Base-by-base conservation (phyloP, 2,113 vertebrate genomes). In the Sciurus niger region DNA sequence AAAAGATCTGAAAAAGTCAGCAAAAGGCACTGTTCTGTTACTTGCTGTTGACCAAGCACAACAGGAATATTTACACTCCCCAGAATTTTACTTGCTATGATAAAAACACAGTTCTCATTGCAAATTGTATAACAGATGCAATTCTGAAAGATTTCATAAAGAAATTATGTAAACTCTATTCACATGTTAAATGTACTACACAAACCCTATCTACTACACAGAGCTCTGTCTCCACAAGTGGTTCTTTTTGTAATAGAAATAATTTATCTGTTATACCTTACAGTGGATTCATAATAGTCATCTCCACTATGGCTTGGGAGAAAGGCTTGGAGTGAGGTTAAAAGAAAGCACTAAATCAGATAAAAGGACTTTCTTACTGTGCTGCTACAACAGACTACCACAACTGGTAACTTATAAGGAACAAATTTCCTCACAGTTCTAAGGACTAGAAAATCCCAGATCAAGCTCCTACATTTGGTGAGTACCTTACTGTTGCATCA, bases 1-100 rank as follows among this genome's bases (percentile, higher is more conserved):
- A 93, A 97, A 89, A 82, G 37, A 84, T 93, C 65, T 84, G 89
- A 90, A 95, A 97, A 82, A 93, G 58, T 89, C 90, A 96, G 77
- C 87, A 96, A 96, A 83, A 89, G 65, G n/a, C 46, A 82, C 43
- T 90, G 4, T 73, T 92, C 72, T 70, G 60, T 90, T 90, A 87
- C 48, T n/a, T n/a, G 18, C 55, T 70, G 28, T 70, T 84, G 53
- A 40, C 43, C 79, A 96, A 85, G 34, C 90, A 95, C 53, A 97
- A 94, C 28, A 32, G 63, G 22, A 92, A 32, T 46, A 83, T 76
- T 92, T 92, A 85, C 1, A 91, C 63, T 72, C 40, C 25, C 65
- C 55, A 55, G 46, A 95, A 89, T 94, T 51, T 74, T 87, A 95
- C 10, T 43, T 68, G 40, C 24, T 84, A 53, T 51, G 65, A 90